Conservation (phyloP, 2,888 invertebrate species). For the Drosophila greeni region DNA sequence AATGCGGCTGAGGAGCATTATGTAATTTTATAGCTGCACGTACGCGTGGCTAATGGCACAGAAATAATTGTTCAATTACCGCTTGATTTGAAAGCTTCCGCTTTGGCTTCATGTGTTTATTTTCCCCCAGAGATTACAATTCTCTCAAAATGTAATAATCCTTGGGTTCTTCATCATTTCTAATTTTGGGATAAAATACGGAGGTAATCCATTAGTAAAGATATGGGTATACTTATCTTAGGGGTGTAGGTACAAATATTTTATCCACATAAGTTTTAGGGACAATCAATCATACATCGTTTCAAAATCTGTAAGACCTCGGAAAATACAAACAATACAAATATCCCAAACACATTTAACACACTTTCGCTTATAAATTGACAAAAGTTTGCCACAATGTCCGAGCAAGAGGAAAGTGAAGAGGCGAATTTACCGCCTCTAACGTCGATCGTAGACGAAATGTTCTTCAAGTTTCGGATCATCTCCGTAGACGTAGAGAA, state of each 20-base stretch:
- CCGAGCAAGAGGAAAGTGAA: neutral
- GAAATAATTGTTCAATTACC: constrained; percentile 6
- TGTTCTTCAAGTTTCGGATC: constrained; percentile 61
- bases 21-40: constrained; percentile 17
- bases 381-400: constrained; percentile 12
- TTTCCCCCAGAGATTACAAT: neutral
- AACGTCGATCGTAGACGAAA: constrained; percentile 36
- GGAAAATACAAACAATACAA: neutral
- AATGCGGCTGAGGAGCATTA: constrained; percentile 18
- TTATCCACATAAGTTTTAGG: neutral
- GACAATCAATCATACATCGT: neutral
- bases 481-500: constrained; percentile 59
- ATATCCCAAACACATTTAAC: neutral
- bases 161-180: neutral
- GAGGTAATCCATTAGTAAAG: too few relatives aligned
- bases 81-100: neutral
- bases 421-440: neutral
- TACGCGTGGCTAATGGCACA: neutral
- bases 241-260: neutral
- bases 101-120: neutral
- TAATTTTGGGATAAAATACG: neutral
- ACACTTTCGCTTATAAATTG: neutral
- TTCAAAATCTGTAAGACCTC: neutral
- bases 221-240: too few relatives aligned
- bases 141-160: neutral